Evolutionary conservation across 2,888 invertebrate species (phyloP).

Genomic region (Dastarcus helophoroides): DNA sequence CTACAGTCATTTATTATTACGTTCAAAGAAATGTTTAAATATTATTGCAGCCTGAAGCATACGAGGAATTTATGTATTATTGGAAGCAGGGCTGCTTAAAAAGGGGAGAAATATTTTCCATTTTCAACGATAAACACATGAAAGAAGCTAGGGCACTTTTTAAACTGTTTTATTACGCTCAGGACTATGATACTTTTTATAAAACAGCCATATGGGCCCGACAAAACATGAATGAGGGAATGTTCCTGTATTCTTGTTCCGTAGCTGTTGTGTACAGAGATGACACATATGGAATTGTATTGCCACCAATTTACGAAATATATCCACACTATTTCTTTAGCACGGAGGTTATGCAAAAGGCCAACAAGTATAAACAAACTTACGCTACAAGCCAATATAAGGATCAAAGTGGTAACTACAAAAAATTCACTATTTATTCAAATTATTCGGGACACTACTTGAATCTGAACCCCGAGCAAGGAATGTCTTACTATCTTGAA

Average conservation of each 20-base stretch:
- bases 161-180: constrained; percentile 56
- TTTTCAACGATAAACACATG: constrained; percentile 47
- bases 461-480: constrained; percentile 43
- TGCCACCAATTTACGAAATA: constrained; percentile 63
- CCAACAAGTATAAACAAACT: constrained; percentile 46
- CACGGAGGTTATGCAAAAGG: constrained; percentile 53
- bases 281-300: constrained; percentile 51
- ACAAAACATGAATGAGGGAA: constrained; percentile 53
- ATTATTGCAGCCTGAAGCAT: constrained; percentile 9
- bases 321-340: constrained; percentile 62
- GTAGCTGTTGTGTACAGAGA: constrained; percentile 50
- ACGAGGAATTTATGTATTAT: constrained; percentile 6
- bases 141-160: constrained; percentile 53
- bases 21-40: constrained; percentile 2
- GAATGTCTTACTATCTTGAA: constrained; percentile 58
- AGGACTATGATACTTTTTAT: constrained; percentile 58
- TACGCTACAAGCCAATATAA: constrained; percentile 4
- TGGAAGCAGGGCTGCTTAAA: constrained; percentile 44
- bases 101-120: constrained; percentile 48
- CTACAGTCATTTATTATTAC: background rate
- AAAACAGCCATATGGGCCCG: constrained; percentile 58
- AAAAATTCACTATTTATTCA: constrained; percentile 47
- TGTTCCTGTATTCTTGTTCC: constrained; percentile 54
- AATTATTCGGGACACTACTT: constrained; percentile 50
- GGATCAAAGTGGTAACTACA: constrained; percentile 29